Evolutionary conservation across 2,888 invertebrate genomes (phyloP), one percentile per base, ranked within the genome.

Genomic region (Meteorus colon): DNA sequence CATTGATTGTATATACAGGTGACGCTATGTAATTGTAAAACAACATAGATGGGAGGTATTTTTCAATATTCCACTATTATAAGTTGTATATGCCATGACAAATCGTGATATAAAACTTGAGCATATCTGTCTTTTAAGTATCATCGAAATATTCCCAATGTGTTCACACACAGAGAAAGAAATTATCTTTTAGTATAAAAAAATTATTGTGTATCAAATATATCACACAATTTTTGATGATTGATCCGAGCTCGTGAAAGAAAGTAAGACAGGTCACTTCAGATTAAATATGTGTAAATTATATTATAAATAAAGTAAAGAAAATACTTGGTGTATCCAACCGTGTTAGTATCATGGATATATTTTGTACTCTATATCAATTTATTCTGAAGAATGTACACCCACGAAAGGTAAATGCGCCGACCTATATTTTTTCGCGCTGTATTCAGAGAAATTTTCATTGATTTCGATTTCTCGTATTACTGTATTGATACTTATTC

Each of bases 351-450:
- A 41, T 27, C 37, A 60, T 27, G 45, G 29, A 59, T 70, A 70
- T 70, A 69, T 69, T 69, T 69, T 69, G 69, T 69, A 59, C 24
- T 29, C 29, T 69, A 34, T 14, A 55, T n/a, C 55, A 59, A 69
- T 51, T 69, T 69, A 69, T 69, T 19, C n/a, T 29, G 4, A 24
- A 51, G 12, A 59, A 48, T 68, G 24, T 37, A 41, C 37, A 41
- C 41, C 41, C 12, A 65, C 55, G 4, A 55, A 19, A 8, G 19
- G 19, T 2, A 1, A 10, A 55, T n/a, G n/a, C 4, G 24, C 19
- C 19, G 19, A 55, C 6, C 19, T 8, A 34, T 6, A 6, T 34
- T 34, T 34, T 34, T 34, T 34, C 34, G 0, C 34, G 8, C 5
- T 1, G n/a, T 55, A 8, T 55, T n/a, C 48, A 24, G 1, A 19